A percentile compares a stretch with the other conserved stretches of the same genome.
Evolutionary conservation across 2,797 vertebrate species (phyloP).

Genomic region (Crocidura indochinensis): DNA sequence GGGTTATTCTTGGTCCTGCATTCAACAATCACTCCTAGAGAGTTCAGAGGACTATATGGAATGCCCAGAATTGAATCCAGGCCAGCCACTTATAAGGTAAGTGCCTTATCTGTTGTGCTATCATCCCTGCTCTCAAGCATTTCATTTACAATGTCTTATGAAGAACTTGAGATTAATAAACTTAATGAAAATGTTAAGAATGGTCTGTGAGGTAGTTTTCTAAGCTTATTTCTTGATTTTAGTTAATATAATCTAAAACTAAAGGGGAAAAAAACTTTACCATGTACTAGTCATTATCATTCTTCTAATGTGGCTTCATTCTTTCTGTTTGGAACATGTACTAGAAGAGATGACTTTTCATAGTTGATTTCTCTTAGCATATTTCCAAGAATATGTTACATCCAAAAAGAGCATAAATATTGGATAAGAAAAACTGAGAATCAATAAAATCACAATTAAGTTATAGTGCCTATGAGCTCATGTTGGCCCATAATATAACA

Average conservation of each 20-base stretch:
- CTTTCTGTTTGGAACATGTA: neutral
- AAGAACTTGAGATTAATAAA: conserved; percentile 44
- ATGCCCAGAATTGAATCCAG: too few species aligned
- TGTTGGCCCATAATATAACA: neutral
- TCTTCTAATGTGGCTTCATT: neutral
- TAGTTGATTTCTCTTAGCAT: neutral
- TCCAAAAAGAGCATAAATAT: neutral
- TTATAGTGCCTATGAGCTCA: neutral
- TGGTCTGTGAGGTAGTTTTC: conserved; percentile 7
- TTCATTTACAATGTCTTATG: conserved; percentile 33
- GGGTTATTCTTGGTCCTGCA: too few species aligned
- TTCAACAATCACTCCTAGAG: too few species aligned
- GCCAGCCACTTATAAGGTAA: too few species aligned
- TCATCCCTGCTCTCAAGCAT: neutral
- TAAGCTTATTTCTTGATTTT: neutral
- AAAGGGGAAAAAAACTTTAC: neutral
- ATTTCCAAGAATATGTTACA: neutral
- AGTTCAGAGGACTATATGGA: too few species aligned
- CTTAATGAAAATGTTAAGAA: neutral
- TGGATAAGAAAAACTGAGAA: neutral
- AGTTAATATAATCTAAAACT: neutral
- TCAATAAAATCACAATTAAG: neutral
- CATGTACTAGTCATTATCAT: neutral
- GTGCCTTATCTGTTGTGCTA: too few species aligned
- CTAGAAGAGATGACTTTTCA: neutral